Conservation (phyloP, 1,140 invertebrate genomes). For the Brachionus calyciflorus region DNA sequence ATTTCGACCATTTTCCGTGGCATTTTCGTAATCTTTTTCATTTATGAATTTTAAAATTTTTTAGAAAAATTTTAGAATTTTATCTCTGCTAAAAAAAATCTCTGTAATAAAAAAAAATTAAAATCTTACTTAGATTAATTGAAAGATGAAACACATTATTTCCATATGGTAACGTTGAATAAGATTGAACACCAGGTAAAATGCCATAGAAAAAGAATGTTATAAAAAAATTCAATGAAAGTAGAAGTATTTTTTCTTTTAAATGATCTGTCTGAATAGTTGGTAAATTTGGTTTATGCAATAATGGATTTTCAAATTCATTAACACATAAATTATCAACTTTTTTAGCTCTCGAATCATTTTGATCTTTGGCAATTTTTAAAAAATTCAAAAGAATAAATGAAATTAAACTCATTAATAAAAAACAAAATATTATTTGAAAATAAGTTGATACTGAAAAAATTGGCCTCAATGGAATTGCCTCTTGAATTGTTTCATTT, state of each 20-base stretch:
- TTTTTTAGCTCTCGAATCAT: not conserved
- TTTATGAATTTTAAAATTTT: too few species aligned
- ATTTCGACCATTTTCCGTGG: too few species aligned
- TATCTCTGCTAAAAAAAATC: too few species aligned
- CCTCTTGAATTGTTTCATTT: not conserved
- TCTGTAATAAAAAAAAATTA: too few species aligned
- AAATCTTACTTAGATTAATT: slow-evolving; percentile 43
- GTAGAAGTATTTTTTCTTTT: slow-evolving; percentile 7
- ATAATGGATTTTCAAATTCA: slow-evolving; percentile 18
- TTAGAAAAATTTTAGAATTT: too few species aligned
- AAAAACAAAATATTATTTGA: slow-evolving; percentile 38
- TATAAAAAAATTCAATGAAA: slow-evolving; percentile 29
- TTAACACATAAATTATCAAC: slow-evolving; percentile 19
- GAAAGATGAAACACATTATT: slow-evolving; percentile 53
- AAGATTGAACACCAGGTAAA: slow-evolving; percentile 79
- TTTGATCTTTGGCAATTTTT: not conserved
- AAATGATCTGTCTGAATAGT: not conserved
- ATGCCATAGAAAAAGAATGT: slow-evolving; percentile 65
- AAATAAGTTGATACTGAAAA: slow-evolving; percentile 43
- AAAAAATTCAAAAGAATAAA: slow-evolving; percentile 4
- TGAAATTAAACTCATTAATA: slow-evolving; percentile 13
- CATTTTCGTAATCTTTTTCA: too few species aligned
- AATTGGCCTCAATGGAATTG: not conserved
- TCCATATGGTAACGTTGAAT: slow-evolving; percentile 82
- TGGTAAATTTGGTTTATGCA: not conserved